Evolutionary conservation across 2,113 vertebrate species (phyloP), one percentile per base, ranked within the genome.

Genomic region (Chaetodon auriga): DNA sequence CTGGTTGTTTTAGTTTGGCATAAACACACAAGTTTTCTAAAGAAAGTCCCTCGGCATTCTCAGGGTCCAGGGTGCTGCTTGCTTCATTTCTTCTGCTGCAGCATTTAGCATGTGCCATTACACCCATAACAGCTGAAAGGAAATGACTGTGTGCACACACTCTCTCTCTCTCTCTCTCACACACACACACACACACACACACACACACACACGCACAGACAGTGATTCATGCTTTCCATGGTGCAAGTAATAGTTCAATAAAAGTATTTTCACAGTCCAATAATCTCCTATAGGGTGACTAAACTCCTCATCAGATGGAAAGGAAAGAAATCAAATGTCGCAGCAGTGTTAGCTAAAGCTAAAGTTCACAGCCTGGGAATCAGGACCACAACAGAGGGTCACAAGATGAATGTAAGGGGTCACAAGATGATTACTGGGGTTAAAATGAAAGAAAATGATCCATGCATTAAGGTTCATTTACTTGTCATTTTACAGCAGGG

Each of bases 221-320:
- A 41, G 13, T 78, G 80, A 88, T 80, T 87, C 88, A 90, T 68
- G 79, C 74, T 89, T 85, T 89, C 86, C 88, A 84, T 68, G 48
- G 41, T 68, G 60, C 35, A 48, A 65, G 57, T 78, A 82, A 87
- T 79, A 35, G 75, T 77, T 84, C 75, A 77, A 46, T 88, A 78
- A 80, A 90, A 87, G 61, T 63, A 41, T 68, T 90, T 87, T 82
- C 62, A 73, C 74, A 78, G 80, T 68, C 54, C 51, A 85, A 21
- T 81, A 75, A 79, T 74, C 69, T 75, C 36, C 64, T 63, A 30
- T 46, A 70, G 75, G 70, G 62, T 73, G 58, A 74, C 51, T 68
- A 63, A 87, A 63, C 58, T 35, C 49, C 64, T 79, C 77, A 41
- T 82, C 74, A 74, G 63, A 66, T 36, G 7, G 58, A 46, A 49